Conservation (phyloP, 2,888 invertebrate genomes). For the Andricus quercusramuli region DNA sequence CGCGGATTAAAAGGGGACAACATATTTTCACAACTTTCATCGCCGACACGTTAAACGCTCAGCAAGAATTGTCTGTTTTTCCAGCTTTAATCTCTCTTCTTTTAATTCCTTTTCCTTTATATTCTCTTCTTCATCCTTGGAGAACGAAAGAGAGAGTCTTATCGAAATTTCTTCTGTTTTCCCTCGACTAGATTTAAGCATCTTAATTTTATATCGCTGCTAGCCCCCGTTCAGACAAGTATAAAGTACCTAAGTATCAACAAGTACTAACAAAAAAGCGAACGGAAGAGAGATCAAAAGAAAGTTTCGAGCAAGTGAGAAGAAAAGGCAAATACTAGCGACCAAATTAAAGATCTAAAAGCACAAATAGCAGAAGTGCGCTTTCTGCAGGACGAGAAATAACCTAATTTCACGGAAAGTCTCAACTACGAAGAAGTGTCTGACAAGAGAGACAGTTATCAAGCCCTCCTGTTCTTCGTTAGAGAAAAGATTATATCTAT, state of each 20-base stretch:
- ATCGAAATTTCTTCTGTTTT: constrained; percentile 29
- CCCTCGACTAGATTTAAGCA: constrained; percentile 22
- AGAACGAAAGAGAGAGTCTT: constrained; percentile 4
- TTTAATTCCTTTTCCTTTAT: constrained; percentile 2
- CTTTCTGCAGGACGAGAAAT: constrained; percentile 1
- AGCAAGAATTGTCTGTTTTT: constrained; percentile 28
- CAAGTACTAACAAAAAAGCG: constrained; percentile 8
- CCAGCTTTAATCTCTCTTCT: constrained; percentile 20
- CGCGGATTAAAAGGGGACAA: constrained; percentile 30
- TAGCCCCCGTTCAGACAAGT: background rate
- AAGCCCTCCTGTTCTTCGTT: background rate
- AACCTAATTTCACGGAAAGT: constrained; percentile 14
- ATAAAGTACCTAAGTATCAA: constrained; percentile 26
- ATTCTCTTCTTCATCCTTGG: background rate
- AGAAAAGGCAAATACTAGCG: constrained; percentile 23
- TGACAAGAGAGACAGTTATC: background rate
- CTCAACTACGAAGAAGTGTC: constrained; percentile 12
- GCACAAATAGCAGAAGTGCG: constrained; percentile 15
- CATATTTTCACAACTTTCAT: constrained; percentile 40
- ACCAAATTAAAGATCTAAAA: constrained; percentile 26
- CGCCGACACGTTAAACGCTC: constrained; percentile 36
- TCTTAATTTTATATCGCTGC: constrained; percentile 29
- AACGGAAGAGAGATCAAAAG: constrained; percentile 17
- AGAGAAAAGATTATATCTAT: background rate
- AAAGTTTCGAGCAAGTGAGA: constrained; percentile 9